Evolutionary conservation across 2,888 invertebrate species (phyloP), one percentile per base, ranked within the genome.

Genomic region (Lydus trimaculatus): DNA sequence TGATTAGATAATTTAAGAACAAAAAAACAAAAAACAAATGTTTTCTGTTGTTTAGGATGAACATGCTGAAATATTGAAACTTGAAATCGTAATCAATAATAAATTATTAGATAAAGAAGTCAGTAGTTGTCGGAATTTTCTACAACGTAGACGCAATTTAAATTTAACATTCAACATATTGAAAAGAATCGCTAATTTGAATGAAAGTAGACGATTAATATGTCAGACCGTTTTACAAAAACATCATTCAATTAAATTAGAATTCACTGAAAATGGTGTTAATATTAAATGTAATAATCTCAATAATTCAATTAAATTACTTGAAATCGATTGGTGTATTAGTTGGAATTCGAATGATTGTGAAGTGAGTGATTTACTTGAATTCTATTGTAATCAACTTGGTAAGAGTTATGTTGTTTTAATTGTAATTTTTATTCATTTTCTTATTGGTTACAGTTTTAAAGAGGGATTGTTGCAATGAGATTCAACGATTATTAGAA

Each of bases 361-460:
- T 65, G 66, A 71, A 63, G 60, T 75, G 48, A 64, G 60, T 58
- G 75, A 75, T 59, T 63, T 71, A 28, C 67, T 75, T 23, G 75
- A 75, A 61, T 72, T 75, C 52, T 73, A 70, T 68, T 72, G 70
- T 56, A 75, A 75, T 64, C 65, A 71, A 63, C 64, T 70, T 67
- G 72, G 75, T 75, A 64, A 70, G 66, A 60, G n/a, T n/a, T n/a
- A n/a, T n/a, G n/a, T n/a, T n/a, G n/a, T 58, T 52, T 28, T 33
- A 17, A 33, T 36, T 36, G 6, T 43, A 31, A 11, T 25, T 31
- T 25, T 59, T 59, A 9, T 8, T 31, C 2, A 56, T 61, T 25
- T 3, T 58, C 65, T 66, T n/a, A n/a, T n/a, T n/a, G n/a, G 13
- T 72, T 69, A 58, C 43, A 73, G 72, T 67, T 56, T 64, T 72